phyloP scores from a whole-genome alignment of 2,888 invertebrate genomes.

The Gari tellinella region DNA sequence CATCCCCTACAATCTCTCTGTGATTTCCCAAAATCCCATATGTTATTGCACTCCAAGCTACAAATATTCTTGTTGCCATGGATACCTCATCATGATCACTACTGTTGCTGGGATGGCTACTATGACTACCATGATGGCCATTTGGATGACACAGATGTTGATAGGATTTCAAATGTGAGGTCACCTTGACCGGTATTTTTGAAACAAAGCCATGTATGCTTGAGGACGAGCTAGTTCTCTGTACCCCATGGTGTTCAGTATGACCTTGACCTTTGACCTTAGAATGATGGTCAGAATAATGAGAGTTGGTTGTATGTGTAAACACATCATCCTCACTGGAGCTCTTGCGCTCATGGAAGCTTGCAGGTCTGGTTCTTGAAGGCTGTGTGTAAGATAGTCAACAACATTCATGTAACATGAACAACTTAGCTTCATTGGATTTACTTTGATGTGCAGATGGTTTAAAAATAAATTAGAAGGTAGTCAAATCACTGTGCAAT shows the following conservation, averaged over 20 bases:
- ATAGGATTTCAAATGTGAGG: constrained; percentile 47
- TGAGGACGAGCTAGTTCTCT: constrained; percentile 29
- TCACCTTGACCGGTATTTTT: constrained; percentile 55
- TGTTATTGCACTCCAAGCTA: not conserved
- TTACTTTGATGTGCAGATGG: too few relatives aligned
- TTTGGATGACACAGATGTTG: constrained; percentile 42
- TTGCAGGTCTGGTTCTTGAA: constrained; percentile 30
- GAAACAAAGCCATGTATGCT: constrained; percentile 33
- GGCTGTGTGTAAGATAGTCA: constrained; percentile 6
- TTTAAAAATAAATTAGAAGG: too few relatives aligned
- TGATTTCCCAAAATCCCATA: too few relatives aligned
- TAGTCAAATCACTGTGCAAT: too few relatives aligned
- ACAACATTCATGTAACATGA: too few relatives aligned
- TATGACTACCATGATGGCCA: constrained; percentile 16
- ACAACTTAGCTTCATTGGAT: too few relatives aligned
- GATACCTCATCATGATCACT: constrained; percentile 54
- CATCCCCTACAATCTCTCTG: too few relatives aligned
- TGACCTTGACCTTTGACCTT: constrained; percentile 51
- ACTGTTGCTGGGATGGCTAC: constrained; percentile 23
- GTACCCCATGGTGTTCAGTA: constrained; percentile 14
- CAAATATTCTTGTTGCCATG: constrained; percentile 14
- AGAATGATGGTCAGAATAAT: constrained; percentile 7
- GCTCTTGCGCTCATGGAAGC: constrained; percentile 33
- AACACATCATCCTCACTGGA: not conserved
- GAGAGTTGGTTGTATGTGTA: not conserved